Evolutionary conservation across 2,113 vertebrate species (phyloP).

Genomic region (Aldabrachelys gigantea): DNA sequence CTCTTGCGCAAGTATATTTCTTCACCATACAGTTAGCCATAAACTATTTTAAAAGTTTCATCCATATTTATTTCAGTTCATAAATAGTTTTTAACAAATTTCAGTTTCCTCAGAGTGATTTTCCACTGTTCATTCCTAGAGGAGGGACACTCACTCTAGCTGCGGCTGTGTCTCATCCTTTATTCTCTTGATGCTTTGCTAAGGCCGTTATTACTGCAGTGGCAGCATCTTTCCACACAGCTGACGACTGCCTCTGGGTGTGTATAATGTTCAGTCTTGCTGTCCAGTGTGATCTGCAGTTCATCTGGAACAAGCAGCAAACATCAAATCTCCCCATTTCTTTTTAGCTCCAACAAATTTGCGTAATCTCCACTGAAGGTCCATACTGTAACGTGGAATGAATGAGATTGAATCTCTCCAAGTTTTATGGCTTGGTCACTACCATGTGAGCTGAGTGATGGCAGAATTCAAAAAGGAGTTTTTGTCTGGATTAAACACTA

Average conservation of each 20-base stretch:
- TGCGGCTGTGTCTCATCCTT: accelerated
- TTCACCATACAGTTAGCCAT: constrained; percentile 15
- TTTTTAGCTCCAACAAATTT: neutral
- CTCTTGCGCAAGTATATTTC: neutral
- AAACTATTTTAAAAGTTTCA: neutral
- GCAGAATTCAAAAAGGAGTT: neutral
- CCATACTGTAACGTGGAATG: neutral
- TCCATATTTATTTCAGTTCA: constrained; percentile 17
- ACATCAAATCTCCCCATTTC: neutral
- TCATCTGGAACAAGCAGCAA: neutral
- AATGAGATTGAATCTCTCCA: neutral
- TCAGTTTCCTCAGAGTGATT: constrained; percentile 29
- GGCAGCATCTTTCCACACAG: neutral
- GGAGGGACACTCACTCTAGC: accelerated
- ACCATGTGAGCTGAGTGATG: accelerated
- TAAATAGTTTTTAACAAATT: constrained; percentile 32
- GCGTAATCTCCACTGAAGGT: neutral
- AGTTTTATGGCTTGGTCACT: neutral
- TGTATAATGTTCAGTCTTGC: neutral
- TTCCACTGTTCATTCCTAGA: constrained; percentile 1
- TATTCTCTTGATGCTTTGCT: neutral
- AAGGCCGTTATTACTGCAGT: neutral
- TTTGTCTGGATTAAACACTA: neutral
- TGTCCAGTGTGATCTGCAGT: neutral
- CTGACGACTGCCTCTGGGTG: neutral